Base-by-base conservation (phyloP, 2,797 vertebrate species). In the Pogonophryne albipinna region DNA sequence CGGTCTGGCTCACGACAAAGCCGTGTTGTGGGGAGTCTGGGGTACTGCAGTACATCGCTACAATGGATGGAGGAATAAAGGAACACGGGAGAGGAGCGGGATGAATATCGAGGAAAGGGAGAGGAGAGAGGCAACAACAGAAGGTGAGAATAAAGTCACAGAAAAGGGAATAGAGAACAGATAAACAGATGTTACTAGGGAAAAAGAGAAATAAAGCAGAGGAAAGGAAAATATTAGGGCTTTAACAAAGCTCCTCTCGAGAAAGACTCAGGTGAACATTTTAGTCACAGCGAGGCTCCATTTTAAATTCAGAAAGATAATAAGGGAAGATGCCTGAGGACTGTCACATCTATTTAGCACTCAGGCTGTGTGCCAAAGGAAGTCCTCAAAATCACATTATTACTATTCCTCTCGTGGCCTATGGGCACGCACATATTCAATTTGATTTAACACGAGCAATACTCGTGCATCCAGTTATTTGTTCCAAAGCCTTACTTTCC, bases 11-110 rank as follows among this genome's bases (percentile, higher is more conserved):
- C 79, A 98, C 96, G 49, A 99, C 98, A 80, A 97, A 98, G 57
- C 98, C 98, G 0, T 99, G 98, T 55, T 97, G 97, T 0, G 98
- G 98, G 9, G 98, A 99, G 90, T 99, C 98, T 0, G 98, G 98
- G 14, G 98, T 99, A 75, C 98, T 99, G 82, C 98, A 99, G 90
- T 99, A 99, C 90, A 97, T 95, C 41, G 97, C 98, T 99, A 88
- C 13, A 76, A 70, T 34, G 53, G 65, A 81, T 47, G 11, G 57
- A 77, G 50, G 50, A 52, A 74, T 46, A 76, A 71, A 87, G 44
- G 27, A 65, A 66, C 27, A 20, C 38, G 16, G 53, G 53, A 42
- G 10, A 50, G 67, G n/a, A 64, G 12, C 47, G 31, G 31, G 17
- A 38, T 52, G 51, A 66, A 66, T 17, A 42, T n/a, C 12, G 10